Conservation (phyloP, 2,113 vertebrate species). For the Speoplatyrhinus poulsoni region DNA sequence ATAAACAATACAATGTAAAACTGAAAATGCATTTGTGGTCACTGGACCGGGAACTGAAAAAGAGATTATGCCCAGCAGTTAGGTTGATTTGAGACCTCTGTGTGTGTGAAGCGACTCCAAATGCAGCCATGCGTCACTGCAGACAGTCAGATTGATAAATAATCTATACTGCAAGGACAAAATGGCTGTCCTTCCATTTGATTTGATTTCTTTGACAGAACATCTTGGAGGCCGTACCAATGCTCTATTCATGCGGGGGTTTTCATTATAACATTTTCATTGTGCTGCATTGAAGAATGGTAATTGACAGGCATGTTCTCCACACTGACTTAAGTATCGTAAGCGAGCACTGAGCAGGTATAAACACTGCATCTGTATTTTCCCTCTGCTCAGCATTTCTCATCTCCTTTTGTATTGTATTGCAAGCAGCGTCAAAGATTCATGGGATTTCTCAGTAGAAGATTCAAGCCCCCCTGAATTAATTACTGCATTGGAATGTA, state of each 20-base stretch:
- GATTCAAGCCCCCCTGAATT: constrained; percentile 63
- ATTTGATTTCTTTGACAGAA: constrained; percentile 68
- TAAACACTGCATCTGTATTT: constrained; percentile 57
- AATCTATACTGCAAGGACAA: constrained; percentile 72
- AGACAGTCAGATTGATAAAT: constrained; percentile 72
- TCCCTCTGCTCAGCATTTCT: constrained; percentile 63
- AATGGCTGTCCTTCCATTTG: constrained; percentile 65
- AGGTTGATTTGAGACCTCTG: constrained; percentile 39
- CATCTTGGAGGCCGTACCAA: constrained; percentile 46
- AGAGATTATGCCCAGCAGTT: constrained; percentile 58
- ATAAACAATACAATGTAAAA: constrained; percentile 28
- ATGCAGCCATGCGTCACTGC: constrained; percentile 63
- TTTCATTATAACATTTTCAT: constrained; percentile 59
- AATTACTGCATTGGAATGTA: constrained; percentile 62
- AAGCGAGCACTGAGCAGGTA: constrained; percentile 46
- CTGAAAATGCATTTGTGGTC: constrained; percentile 50
- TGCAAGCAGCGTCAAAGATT: constrained; percentile 59
- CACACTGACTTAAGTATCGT: constrained; percentile 38
- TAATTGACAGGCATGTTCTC: constrained; percentile 50
- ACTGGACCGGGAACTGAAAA: constrained; percentile 57
- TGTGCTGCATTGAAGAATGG: constrained; percentile 61
- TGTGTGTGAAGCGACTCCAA: constrained; percentile 62
- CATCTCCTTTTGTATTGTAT: constrained; percentile 53
- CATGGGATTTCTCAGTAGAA: constrained; percentile 68
- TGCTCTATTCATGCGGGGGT: constrained; percentile 27